Conservation (phyloP, 2,888 invertebrate species). For the Polyploca ridens region DNA sequence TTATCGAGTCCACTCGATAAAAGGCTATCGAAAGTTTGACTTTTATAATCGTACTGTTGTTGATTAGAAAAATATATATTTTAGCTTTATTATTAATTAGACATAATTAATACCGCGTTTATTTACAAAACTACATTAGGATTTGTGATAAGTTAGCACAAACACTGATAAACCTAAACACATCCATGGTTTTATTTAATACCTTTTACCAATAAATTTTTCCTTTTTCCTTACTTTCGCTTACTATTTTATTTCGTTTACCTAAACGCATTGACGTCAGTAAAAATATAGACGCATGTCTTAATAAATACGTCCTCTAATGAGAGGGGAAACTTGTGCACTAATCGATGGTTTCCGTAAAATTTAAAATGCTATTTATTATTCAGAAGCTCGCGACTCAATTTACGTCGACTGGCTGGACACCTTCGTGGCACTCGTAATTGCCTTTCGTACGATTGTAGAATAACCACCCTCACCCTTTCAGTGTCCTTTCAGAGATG, state of each 20-base stretch:
- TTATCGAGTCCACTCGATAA: slow-evolving; percentile 24
- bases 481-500: slow-evolving; percentile 81
- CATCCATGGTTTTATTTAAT: not conserved
- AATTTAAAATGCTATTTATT: slow-evolving; percentile 62
- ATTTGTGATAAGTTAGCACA: slow-evolving; percentile 4
- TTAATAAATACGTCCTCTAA: slow-evolving; percentile 15
- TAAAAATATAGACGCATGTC: not conserved
- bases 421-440: slow-evolving; percentile 60
- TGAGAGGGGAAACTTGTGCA: slow-evolving; percentile 25
- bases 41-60: slow-evolving; percentile 49
- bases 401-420: slow-evolving; percentile 33
- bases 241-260: too few relatives aligned
- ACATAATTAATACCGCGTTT: not conserved
- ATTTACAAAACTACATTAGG: not conserved
- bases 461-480: slow-evolving; percentile 70
- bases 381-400: slow-evolving; percentile 34
- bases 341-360: slow-evolving; percentile 58
- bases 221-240: not conserved
- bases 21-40: slow-evolving; percentile 66
- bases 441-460: slow-evolving; percentile 70
- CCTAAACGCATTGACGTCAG: not conserved
- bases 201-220: not conserved
- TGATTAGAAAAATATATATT: slow-evolving; percentile 29
- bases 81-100: slow-evolving; percentile 2
- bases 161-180: not conserved